A percentile compares a stretch with the other conserved stretches of the same genome.
Evolutionary conservation across 1,140 invertebrate species (phyloP).

Genomic region (Zaprionus capensis): DNA sequence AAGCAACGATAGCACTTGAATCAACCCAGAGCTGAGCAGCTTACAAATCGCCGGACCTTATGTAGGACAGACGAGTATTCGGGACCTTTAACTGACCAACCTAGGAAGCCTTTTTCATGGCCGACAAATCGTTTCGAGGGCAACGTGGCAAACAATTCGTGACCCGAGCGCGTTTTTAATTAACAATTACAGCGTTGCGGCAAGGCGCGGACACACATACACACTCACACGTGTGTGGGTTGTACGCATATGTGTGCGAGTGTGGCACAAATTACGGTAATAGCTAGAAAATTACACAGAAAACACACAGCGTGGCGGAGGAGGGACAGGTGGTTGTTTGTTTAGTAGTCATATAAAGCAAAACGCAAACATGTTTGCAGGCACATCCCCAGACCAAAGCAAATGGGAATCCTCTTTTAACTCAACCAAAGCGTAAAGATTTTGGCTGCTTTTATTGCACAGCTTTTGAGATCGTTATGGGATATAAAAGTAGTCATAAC

Average conservation of each 20-base stretch:
- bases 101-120: slow-evolving; percentile 24
- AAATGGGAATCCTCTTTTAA: not conserved
- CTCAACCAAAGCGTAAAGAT: not conserved
- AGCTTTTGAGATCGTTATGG: not conserved
- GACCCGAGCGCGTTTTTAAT: slow-evolving; percentile 66
- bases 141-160: slow-evolving; percentile 51
- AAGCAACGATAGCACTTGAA: not conserved
- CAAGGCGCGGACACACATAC: slow-evolving; percentile 9
- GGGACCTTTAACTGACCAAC: slow-evolving; percentile 28
- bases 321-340: not conserved
- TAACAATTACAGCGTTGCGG: slow-evolving; percentile 67
- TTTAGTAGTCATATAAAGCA: not conserved
- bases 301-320: slow-evolving; percentile 7
- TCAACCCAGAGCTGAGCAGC: not conserved
- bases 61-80: slow-evolving; percentile 17
- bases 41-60: slow-evolving; percentile 10
- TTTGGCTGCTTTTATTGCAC: not conserved
- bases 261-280: slow-evolving; percentile 65
- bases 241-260: slow-evolving; percentile 19
- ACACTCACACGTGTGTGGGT: slow-evolving; percentile 47
- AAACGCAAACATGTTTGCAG: not conserved
- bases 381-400: not conserved
- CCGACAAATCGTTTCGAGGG: slow-evolving; percentile 3
- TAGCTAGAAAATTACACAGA: slow-evolving; percentile 63
- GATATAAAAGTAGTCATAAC: not conserved